A percentile compares a stretch with the other conserved stretches of the same genome.
These are phyloP conservation scores for Conger conger DNA, from an alignment of 2,113 vertebrate genomes.

Conservation along the genomic window DNA sequence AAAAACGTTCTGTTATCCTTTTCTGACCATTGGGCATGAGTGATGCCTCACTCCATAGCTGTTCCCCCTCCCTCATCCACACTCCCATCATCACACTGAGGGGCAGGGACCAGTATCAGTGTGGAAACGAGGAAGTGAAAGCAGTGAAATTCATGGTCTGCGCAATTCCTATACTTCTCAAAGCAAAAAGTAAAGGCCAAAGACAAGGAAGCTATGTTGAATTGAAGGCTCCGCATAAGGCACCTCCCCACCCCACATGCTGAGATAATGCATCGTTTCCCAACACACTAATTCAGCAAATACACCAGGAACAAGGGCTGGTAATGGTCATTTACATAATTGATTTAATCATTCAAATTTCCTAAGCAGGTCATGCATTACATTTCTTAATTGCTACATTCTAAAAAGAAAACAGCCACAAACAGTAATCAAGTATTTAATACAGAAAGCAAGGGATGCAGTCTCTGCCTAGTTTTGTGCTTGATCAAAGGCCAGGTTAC, in stretches of 20 bases:
- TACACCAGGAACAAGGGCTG: conserved; percentile 17
- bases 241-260: conserved; percentile 8
- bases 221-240: conserved; percentile 37
- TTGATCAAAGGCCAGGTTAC: not conserved
- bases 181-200: conserved; percentile 24
- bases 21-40: not conserved
- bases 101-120: conserved; percentile 36
- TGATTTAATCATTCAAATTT: not conserved
- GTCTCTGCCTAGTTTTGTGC: not conserved
- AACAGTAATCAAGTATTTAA: not conserved
- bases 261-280: not conserved
- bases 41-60: not conserved
- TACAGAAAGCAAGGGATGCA: not conserved
- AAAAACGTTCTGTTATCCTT: not conserved
- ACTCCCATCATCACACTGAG: not conserved
- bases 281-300: not conserved
- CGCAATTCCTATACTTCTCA: conserved; percentile 42
- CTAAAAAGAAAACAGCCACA: not conserved
- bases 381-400: not conserved
- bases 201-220: conserved; percentile 33
- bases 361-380: conserved; percentile 1
- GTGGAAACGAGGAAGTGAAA: conserved; percentile 32
- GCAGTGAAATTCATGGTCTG: conserved; percentile 22
- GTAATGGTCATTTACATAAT: conserved; percentile 27
- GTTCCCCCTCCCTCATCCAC: too few species aligned